A percentile compares a stretch with the other conserved stretches of the same genome.
phyloP scores from a whole-genome alignment of 2,113 vertebrate genomes.

The western clawed frog (Xenopus tropicalis) region DNA sequence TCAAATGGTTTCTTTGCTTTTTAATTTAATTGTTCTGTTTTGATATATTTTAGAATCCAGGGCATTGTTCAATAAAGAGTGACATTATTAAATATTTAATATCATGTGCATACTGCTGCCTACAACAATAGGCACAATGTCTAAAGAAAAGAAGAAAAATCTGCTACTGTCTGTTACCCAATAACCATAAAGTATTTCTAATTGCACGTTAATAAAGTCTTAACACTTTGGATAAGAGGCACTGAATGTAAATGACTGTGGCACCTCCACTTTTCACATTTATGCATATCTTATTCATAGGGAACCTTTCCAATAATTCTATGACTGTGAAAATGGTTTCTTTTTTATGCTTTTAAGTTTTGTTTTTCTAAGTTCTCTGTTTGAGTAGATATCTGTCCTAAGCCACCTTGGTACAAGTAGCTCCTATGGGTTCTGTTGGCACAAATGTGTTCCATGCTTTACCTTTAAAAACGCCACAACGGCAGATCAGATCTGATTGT shows the following conservation, averaged over 20 bases:
- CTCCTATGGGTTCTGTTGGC: not conserved
- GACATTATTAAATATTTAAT: too few relatives aligned
- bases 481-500: constrained; percentile 21
- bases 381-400: too few relatives aligned
- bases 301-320: not conserved
- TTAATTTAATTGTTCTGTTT: too few relatives aligned
- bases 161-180: too few relatives aligned
- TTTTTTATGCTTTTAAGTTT: not conserved
- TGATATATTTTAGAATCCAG: too few relatives aligned
- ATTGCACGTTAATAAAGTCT: not conserved
- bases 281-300: not conserved
- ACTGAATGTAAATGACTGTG: constrained; percentile 13
- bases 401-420: not conserved
- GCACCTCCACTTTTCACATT: not conserved
- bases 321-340: not conserved
- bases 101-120: too few relatives aligned
- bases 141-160: too few relatives aligned
- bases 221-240: constrained; percentile 8
- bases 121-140: too few relatives aligned
- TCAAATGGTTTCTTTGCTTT: too few relatives aligned
- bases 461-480: constrained; percentile 16
- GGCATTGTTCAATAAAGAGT: too few relatives aligned
- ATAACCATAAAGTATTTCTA: too few relatives aligned
- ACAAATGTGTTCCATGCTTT: not conserved
- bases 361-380: too few relatives aligned